phyloP scores from a whole-genome alignment of 2,888 invertebrate genomes.

The Eurytoma adleriae region DNA sequence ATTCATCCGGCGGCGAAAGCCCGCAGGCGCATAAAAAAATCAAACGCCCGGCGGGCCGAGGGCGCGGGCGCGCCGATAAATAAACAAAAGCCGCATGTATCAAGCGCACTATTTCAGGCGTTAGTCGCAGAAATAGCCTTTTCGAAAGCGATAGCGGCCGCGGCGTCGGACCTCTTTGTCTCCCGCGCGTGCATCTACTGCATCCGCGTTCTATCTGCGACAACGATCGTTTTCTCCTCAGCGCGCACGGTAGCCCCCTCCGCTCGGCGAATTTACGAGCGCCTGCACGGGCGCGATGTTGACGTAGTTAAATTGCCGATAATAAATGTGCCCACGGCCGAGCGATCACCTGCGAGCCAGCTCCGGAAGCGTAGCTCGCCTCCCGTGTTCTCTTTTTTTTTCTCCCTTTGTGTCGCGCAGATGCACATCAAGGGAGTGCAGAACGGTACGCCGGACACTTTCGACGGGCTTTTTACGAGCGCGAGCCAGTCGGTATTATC shows the following conservation, averaged over 20 bases:
- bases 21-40: conserved; percentile 28
- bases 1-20: not conserved
- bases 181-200: conserved; percentile 64
- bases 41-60: not conserved
- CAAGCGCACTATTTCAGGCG: conserved; percentile 35
- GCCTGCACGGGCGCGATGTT: conserved; percentile 63
- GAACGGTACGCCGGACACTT: not conserved
- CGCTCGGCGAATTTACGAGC: conserved; percentile 61
- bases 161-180: conserved; percentile 42
- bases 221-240: conserved; percentile 69
- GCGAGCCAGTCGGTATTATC: conserved; percentile 38
- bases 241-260: conserved; percentile 37
- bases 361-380: conserved; percentile 15
- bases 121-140: conserved; percentile 30
- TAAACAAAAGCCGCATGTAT: conserved; percentile 44
- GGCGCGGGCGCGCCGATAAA: conserved; percentile 1
- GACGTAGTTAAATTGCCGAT: conserved; percentile 73
- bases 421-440: too few relatives aligned
- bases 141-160: conserved; percentile 10
- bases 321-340: conserved; percentile 67
- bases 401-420: conserved; percentile 7
- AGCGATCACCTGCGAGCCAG: conserved; percentile 51
- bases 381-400: not conserved
- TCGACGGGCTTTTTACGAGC: not conserved
- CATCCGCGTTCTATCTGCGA: conserved; percentile 70